Base-by-base conservation (phyloP, 2,888 invertebrate species). In the Drosophila paranaensis region DNA sequence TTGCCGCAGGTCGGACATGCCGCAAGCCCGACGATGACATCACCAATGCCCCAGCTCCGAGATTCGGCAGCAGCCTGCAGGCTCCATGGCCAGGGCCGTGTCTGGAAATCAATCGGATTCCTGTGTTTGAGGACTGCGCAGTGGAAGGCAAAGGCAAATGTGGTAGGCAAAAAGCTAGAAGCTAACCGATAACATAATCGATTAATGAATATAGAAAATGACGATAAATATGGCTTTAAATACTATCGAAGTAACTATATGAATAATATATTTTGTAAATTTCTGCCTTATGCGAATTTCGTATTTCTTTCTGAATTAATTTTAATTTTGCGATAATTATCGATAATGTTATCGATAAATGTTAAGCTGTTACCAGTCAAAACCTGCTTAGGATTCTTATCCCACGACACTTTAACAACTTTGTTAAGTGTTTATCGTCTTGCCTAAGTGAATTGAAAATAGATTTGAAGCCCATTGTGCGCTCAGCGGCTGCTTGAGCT, bases 1-100 rank as follows among this genome's bases (percentile, higher is more conserved):
- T 83, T 80, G 83, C 86, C 83, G 63, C 79, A 82, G 70, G 57
- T 81, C 58, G 73, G 70, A 82, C 75, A 80, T 79, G 81, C 85
- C 83, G 50, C 82, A 85, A 71, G 68, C 67, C 60, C 57, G 60
- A 55, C 54, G 60, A 56, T 66, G 55, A 57, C 70, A 48, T 46
- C 72, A 40, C 46, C 33, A 54, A 42, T 27, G 53, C 33, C 27
- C 45, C 39, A 43, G 46, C 27, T 16, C 50, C 16, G 13, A 33
- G 16, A 33, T 16, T 16, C 27, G 20, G 14, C n/a, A 4, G 43
- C 39, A 13, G 50, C 51, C 45, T 43, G 43, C 39, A 11, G 50
- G 56, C 45, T 43, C 25, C 60, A 56, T 57, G 16, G 51, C 53
- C 45, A 45, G 27, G 43, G 42, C 46, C 57, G n/a, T 46, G 57